Base-by-base conservation (phyloP, 1,140 invertebrate species). In the Adoxophyes honmai region DNA sequence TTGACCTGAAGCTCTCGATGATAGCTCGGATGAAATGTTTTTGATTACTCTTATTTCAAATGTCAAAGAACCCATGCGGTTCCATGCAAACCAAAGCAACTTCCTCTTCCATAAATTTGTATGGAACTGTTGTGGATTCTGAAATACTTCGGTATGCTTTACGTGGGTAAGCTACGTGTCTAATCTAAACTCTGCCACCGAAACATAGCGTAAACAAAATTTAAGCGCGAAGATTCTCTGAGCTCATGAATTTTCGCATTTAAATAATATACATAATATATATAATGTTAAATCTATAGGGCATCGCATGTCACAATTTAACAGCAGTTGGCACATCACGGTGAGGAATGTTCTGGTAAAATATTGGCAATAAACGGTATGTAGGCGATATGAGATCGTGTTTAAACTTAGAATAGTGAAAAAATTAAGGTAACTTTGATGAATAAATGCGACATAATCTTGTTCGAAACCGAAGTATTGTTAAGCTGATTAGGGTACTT, bases 241-340 rank as follows among this genome's bases (percentile, higher is more conserved):
- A 88, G 85, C 85, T 88, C 85, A 70, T 68, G 80, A 78, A 75
- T 79, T 75, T 83, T 75, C 68, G 63, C 75, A 80, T 86, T 86
- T 82, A 77, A 81, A 78, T 61, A 54, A 61, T 73, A 55, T 66
- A 71, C 70, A 73, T 70, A 67, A 70, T 21, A 11, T 48, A 48
- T 44, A 44, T 70, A 60, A 75, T 73, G 59, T 73, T 76, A 75
- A 82, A 82, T 73, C 71, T 82, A 77, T 85, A 86, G 78, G 78
- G 73, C 78, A 81, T 85, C 78, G 85, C 83, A 80, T 68, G 81
- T 88, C 85, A 88, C 83, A 85, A 88, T 81, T 85, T 88, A 85
- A 81, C 75, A 83, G 68, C 62, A 86, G 80, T 88, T 85, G 73
- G 78, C 73, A 80, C 66, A 75, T 84, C 83, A 86, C 76, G 69